phyloP scores from a whole-genome alignment of 2,888 invertebrate genomes.

The Tipula vernalis region DNA sequence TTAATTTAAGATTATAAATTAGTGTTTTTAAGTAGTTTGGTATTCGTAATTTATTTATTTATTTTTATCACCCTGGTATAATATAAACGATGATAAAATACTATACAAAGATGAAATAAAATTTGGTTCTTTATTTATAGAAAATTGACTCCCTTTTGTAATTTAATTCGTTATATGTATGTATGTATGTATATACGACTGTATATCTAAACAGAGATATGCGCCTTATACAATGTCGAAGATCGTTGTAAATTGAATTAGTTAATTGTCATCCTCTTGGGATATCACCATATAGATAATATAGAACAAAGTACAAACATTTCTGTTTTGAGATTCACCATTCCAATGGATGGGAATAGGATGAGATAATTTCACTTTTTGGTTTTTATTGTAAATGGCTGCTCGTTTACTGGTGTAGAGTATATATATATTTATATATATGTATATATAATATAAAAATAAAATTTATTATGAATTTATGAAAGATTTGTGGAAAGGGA shows the following conservation, averaged over 20 bases:
- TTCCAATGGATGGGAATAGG: not conserved
- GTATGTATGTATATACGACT: not conserved
- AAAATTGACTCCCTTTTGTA: not conserved
- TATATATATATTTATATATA: not conserved
- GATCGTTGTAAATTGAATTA: conserved; percentile 10
- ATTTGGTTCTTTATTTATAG: not conserved
- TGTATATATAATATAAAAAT: not conserved
- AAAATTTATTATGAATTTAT: not conserved
- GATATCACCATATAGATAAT: not conserved
- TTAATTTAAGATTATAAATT: not conserved
- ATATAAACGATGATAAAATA: not conserved
- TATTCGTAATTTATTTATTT: not conserved
- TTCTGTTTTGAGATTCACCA: not conserved
- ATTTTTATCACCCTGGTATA: not conserved
- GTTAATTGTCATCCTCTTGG: conserved; percentile 9
- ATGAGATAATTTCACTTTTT: not conserved
- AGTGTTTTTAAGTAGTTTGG: not conserved
- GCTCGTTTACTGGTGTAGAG: not conserved
- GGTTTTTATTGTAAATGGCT: not conserved
- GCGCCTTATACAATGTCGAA: not conserved
- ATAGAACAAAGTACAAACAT: not conserved
- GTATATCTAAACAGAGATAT: not conserved
- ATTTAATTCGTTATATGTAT: not conserved
- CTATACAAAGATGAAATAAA: not conserved
- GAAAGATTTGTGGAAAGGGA: not conserved